A percentile compares a stretch with the other conserved stretches of the same genome.
These are phyloP conservation scores for Myathropa florea DNA, from an alignment of 2,888 invertebrate species.

Conservation along the genomic window DNA sequence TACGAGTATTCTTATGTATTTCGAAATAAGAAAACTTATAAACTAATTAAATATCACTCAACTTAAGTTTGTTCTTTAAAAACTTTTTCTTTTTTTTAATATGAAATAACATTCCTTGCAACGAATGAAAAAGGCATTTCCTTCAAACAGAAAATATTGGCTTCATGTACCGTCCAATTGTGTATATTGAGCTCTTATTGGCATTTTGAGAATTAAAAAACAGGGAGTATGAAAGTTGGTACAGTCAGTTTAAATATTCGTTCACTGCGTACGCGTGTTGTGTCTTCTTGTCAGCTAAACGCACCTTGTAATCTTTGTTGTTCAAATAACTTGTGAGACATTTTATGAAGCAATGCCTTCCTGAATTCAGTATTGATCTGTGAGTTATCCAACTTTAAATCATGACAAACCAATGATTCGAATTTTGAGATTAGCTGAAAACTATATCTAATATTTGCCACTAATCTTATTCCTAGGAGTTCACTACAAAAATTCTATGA, in stretches of 20 bases:
- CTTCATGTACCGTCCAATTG: neutral
- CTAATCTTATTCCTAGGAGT: neutral
- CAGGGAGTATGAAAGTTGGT: neutral
- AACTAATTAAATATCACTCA: constrained; percentile 66
- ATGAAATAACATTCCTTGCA: constrained; percentile 1
- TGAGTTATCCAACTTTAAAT: neutral
- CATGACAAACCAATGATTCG: neutral
- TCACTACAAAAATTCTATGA: neutral
- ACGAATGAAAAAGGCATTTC: neutral
- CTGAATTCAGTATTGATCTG: neutral
- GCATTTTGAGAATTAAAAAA: neutral
- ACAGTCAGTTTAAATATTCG: neutral
- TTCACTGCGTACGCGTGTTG: no score
- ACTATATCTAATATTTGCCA: neutral
- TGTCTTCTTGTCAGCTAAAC: no score
- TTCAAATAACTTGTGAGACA: neutral
- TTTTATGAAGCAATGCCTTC: neutral
- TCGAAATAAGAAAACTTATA: constrained; percentile 54
- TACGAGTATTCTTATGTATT: constrained; percentile 16
- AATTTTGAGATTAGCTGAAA: neutral
- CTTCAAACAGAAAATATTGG: neutral
- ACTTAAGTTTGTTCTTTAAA: constrained; percentile 35
- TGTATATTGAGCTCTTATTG: neutral
- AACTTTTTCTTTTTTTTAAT: constrained; percentile 9
- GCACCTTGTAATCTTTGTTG: no score